Base-by-base conservation (phyloP, 1,140 invertebrate species). In the Batillaria attramentaria region DNA sequence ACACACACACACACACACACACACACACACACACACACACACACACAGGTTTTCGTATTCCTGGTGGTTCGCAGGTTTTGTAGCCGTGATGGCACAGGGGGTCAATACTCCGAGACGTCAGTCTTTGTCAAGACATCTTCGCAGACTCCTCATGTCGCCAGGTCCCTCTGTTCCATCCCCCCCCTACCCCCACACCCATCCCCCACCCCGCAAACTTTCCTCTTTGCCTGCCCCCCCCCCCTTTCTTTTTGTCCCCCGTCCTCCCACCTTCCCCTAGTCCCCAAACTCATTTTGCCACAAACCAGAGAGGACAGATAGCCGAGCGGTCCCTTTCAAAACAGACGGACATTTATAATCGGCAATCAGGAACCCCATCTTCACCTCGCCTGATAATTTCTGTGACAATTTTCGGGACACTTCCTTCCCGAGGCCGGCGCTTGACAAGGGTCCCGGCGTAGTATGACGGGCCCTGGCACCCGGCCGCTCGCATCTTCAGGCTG, bases 1-100 rank as follows among this genome's bases (percentile, higher is more conserved):
- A 28, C 41, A 33, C n/a, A 3, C 39, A 33, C 41, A 20, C 41
- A 50, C 39, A 33, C 70, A 3, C 31, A 28, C 70, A 18, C 70
- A n/a, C 41, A 6, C 43, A 42, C 70, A 28, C 70, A 46, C 69
- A 70, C 68, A 70, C 68, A 43, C 41, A 70, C 68, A 70, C 68
- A 70, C 39, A 46, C 24, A 70, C 62, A 65, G 31, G 20, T n/a
- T n/a, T n/a, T n/a, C n/a, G n/a, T n/a, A n/a, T n/a, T n/a, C n/a
- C n/a, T n/a, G n/a, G n/a, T n/a, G n/a, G n/a, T n/a, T n/a, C n/a
- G n/a, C n/a, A n/a, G n/a, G n/a, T n/a, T n/a, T n/a, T n/a, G n/a
- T n/a, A n/a, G n/a, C n/a, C n/a, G n/a, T n/a, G n/a, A n/a, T n/a
- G n/a, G n/a, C n/a, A n/a, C n/a, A n/a, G n/a, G n/a, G n/a, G n/a